Conservation (phyloP, 2,113 vertebrate genomes). For the Vicugna pacos region DNA sequence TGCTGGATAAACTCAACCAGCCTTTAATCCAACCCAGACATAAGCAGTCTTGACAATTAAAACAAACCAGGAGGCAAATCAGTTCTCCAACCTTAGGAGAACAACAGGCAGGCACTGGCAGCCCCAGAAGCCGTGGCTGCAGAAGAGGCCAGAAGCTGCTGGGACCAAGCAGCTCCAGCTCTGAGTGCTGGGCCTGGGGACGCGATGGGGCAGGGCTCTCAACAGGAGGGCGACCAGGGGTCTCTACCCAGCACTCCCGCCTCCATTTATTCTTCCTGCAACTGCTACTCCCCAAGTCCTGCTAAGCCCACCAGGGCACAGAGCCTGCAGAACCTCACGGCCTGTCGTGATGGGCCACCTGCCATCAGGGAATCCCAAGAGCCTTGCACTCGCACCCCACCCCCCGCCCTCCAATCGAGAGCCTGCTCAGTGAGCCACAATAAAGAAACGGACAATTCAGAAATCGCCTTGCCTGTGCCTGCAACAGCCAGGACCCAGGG, state of each 20-base stretch:
- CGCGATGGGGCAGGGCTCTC: not conserved
- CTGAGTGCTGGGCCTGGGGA: not conserved
- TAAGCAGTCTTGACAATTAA: not conserved
- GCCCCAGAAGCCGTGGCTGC: not conserved
- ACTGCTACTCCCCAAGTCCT: not conserved
- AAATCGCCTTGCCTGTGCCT: not conserved
- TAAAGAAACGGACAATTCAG: not conserved
- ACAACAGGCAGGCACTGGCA: not conserved
- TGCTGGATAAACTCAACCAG: not conserved
- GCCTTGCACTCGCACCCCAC: not conserved
- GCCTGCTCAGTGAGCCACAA: not conserved
- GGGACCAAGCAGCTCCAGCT: not conserved
- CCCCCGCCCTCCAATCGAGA: not conserved
- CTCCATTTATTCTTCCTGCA: not conserved
- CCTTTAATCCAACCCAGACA: not conserved
- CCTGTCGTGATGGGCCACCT: not conserved
- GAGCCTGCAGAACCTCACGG: not conserved
- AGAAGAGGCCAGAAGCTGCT: not conserved
- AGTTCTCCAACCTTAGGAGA: not conserved
- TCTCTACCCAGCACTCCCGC: not conserved
- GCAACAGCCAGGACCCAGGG: not conserved
- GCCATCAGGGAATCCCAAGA: not conserved
- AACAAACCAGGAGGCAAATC: not conserved
- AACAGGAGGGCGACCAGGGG: not conserved
- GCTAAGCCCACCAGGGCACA: not conserved